These are phyloP conservation scores for Herpetotheres cachinnans DNA, from an alignment of 2,113 vertebrate species.

Conservation along the genomic window DNA sequence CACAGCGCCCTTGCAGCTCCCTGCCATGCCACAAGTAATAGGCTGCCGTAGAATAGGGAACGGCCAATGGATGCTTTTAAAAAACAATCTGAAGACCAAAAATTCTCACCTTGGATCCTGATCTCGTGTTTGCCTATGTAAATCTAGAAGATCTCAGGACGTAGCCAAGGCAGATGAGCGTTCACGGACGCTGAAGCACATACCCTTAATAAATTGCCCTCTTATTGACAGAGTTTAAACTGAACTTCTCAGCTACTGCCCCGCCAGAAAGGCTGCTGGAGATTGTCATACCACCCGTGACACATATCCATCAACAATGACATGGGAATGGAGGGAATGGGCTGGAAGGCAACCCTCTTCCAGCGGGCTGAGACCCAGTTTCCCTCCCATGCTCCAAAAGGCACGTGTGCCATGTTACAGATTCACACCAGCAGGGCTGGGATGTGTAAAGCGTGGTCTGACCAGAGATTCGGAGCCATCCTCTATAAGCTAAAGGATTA, in stretches of 20 bases:
- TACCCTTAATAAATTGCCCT: not conserved
- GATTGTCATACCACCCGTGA: not conserved
- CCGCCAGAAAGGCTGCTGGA: not conserved
- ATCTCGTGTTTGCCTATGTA: not conserved
- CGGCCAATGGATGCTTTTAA: not conserved
- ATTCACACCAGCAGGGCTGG: not conserved
- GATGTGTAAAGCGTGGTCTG: not conserved
- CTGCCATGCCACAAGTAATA: not conserved
- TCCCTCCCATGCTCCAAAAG: not conserved
- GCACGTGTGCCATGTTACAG: not conserved
- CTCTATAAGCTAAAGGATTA: not conserved
- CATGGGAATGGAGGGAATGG: not conserved
- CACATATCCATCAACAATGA: not conserved
- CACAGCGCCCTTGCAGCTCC: not conserved
- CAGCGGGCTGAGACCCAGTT: not conserved
- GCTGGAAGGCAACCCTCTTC: not conserved
- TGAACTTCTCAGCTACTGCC: not conserved
- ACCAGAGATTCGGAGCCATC: not conserved
- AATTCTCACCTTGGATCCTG: not conserved
- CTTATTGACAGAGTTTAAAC: not conserved
- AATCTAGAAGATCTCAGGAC: not conserved
- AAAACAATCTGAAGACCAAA: not conserved
- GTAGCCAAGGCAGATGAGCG: not conserved
- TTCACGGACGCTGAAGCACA: not conserved
- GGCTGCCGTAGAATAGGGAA: not conserved